These are phyloP conservation scores for Salarias fasciatus DNA, from an alignment of 2,797 vertebrate genomes.

Conservation along the genomic window DNA sequence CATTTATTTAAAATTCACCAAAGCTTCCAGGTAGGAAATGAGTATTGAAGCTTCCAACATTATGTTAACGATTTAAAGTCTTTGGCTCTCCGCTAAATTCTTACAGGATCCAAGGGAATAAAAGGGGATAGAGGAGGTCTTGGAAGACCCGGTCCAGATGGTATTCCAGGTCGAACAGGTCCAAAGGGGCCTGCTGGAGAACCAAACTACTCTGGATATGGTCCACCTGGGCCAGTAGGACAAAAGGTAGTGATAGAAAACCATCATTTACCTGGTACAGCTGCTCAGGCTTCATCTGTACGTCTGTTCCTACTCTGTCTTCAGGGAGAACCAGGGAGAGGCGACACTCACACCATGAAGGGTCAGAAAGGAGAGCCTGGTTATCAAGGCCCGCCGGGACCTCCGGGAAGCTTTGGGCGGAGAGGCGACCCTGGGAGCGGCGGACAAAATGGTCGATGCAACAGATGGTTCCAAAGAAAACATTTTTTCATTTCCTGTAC, in stretches of 20 bases:
- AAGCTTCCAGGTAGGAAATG: too few species aligned
- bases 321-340: conserved; percentile 70
- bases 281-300: too few species aligned
- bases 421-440: conserved; percentile 63
- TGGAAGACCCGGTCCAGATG: conserved; percentile 59
- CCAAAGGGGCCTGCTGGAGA: conserved; percentile 66
- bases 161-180: conserved; percentile 58
- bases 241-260: conserved; percentile 70
- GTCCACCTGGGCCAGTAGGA: conserved; percentile 59
- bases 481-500: neutral
- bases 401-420: conserved; percentile 49
- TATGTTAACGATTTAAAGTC: too few species aligned
- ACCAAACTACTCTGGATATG: conserved; percentile 40
- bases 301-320: too few species aligned
- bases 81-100: neutral
- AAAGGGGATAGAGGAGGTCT: conserved; percentile 64
- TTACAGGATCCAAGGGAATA: conserved; percentile 63
- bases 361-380: conserved; percentile 73
- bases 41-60: too few species aligned
- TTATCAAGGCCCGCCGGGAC: conserved; percentile 45
- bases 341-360: conserved; percentile 1
- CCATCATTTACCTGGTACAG: too few species aligned
- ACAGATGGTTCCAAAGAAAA: neutral
- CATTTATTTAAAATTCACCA: neutral
- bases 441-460: conserved; percentile 62